Base-by-base conservation (phyloP, 2,888 invertebrate genomes). In the Thereva unica region DNA sequence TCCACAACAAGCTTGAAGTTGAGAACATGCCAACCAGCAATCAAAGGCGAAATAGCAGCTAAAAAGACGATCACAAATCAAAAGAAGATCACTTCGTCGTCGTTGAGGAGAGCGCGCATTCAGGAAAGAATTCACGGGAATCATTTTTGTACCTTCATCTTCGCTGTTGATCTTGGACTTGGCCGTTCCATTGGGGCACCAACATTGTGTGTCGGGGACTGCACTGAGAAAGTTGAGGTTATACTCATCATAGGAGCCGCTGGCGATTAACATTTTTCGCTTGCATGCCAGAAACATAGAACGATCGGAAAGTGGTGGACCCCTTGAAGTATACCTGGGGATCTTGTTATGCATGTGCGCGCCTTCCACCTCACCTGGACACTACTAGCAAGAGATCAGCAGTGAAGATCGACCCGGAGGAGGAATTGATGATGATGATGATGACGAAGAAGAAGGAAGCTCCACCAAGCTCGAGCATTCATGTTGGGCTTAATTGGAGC, bases 401-500 rank as follows among this genome's bases (percentile, higher is more conserved):
- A 49, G 23, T 41, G 9, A 37, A 40, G 50, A 61, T 40, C 12
- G 23, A 49, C 38, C 49, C 49, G 12, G 61, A 6, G 12, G 47
- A 38, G 40, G 38, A 50, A 61, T 49, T 49, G 61, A 40, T 50
- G 61, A 34, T 50, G 42, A 53, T 23, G 23, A 23, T 23, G 23
- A 23, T 23, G 23, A 23, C 2, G 23, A 23, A 23, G 23, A 23
- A 23, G 23, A 23, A 23, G 23, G 23, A 23, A 23, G 23, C 23
- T 23, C 23, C 23, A 23, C 23, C 23, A 64, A 64, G 53, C 64
- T 41, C 38, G 42, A 52, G 10, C 44, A 52, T 42, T 12, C 34
- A 44, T 53, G 53, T 44, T 44, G 54, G 63, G 64, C 53, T 64
- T 64, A 64, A 64, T 64, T 64, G 64, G 64, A 64, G 64, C 64